These are phyloP conservation scores for Gopherus flavomarginatus DNA, from an alignment of 2,113 vertebrate species.

Conservation along the genomic window DNA sequence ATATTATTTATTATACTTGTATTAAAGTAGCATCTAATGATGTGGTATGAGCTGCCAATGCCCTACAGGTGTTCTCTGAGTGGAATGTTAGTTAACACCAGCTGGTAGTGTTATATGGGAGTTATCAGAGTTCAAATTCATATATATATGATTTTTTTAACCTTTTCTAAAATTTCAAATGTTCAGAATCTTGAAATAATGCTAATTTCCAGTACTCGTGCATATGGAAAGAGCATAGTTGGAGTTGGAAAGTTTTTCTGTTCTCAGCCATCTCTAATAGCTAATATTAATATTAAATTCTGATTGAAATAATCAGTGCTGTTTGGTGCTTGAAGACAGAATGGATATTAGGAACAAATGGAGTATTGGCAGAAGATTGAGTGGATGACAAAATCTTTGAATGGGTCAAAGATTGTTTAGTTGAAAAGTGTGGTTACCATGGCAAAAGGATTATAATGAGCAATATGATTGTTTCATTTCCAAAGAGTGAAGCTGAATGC, in stretches of 20 bases:
- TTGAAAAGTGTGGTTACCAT: neutral
- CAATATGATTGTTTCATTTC: neutral
- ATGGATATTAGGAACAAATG: neutral
- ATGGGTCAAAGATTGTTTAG: neutral
- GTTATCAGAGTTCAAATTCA: neutral
- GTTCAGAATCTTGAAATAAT: neutral
- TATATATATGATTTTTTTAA: neutral
- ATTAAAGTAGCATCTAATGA: neutral
- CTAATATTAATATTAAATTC: neutral
- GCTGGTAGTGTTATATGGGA: neutral
- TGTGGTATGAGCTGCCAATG: neutral
- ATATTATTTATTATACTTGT: no score
- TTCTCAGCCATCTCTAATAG: neutral
- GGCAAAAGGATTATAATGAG: neutral
- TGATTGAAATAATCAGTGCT: neutral
- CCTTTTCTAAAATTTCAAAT: neutral
- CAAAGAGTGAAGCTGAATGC: neutral
- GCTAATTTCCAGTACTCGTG: neutral
- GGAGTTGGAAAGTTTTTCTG: neutral
- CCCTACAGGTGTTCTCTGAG: neutral
- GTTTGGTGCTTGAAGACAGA: neutral
- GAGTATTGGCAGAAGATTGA: neutral
- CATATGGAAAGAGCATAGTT: neutral
- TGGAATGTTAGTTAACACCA: neutral
- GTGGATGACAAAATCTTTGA: neutral